These are phyloP conservation scores for Abrostola triplasia DNA, from an alignment of 2,888 invertebrate genomes.

Conservation along the genomic window DNA sequence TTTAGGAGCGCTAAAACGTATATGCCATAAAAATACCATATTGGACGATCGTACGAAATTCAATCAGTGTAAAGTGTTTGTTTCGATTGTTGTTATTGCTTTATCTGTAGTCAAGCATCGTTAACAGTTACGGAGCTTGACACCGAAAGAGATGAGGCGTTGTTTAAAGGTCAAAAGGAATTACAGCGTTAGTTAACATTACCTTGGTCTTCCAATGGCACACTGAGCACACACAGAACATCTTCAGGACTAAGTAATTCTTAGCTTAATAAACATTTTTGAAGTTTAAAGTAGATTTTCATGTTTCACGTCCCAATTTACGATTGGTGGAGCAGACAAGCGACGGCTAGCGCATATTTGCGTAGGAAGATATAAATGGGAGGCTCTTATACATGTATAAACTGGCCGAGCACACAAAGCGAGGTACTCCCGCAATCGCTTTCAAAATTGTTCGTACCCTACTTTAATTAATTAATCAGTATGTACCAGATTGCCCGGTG, in stretches of 20 bases:
- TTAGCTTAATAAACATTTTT: conserved; percentile 45
- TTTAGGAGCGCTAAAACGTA: neutral
- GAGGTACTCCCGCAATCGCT: conserved; percentile 53
- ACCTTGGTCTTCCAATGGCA: conserved; percentile 22
- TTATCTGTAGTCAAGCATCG: conserved; percentile 8
- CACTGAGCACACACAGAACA: neutral
- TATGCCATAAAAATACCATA: conserved; percentile 6
- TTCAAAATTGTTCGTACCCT: conserved; percentile 58
- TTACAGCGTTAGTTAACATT: conserved; percentile 20
- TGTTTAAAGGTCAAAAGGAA: conserved; percentile 42
- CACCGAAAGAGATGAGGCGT: conserved; percentile 15
- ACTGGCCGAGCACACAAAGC: conserved; percentile 49
- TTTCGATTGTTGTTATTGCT: conserved; percentile 1
- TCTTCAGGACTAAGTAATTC: conserved; percentile 36
- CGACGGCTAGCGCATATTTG: conserved; percentile 47
- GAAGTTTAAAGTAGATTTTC: conserved; percentile 55
- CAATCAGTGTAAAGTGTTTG: conserved; percentile 11
- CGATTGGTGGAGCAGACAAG: conserved; percentile 37
- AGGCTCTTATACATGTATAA: conserved; percentile 37
- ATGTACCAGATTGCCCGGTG: conserved; percentile 48
- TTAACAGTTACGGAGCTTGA: conserved; percentile 24
- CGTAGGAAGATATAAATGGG: conserved; percentile 47
- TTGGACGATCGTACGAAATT: conserved; percentile 6
- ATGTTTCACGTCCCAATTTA: conserved; percentile 52
- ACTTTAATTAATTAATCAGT: conserved; percentile 62